Evolutionary conservation across 2,797 vertebrate species (phyloP), one percentile per base, ranked within the genome.

Genomic region (Tolypeutes matacus): DNA sequence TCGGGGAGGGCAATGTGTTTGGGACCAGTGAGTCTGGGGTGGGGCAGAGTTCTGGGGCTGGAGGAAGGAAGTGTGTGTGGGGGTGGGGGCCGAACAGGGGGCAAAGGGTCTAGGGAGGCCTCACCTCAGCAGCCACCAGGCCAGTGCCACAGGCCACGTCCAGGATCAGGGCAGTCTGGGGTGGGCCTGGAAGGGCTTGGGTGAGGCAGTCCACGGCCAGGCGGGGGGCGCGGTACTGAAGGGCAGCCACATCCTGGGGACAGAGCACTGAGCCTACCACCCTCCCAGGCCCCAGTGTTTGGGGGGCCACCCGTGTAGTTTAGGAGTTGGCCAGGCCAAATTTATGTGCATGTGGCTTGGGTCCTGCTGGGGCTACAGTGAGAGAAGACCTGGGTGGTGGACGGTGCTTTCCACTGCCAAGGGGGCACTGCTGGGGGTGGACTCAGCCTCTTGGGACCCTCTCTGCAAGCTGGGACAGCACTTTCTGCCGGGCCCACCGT

Each of bases 141-240:
- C 99, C 99, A 4, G 99, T 99, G n/a, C 99, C 99, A 97, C 99
- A 99, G 29, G 99, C 99, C 93, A 99, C 98, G 49, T 99, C 99
- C 94, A 99, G 97, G 89, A 99, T 98, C 51, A 98, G 49, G 5
- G 98, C 98, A 10, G 84, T 91, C 1, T 97, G 98, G 20, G 97
- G 97, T 1, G 98, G 97, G 7, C 96, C 96, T 0, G 76, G 95
- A 94, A 98, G 98, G 94, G 98, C 97, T 69, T 97, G 97, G 14
- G 98, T 97, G 85, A 99, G 97, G 70, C 97, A 98, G 67, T 98
- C 96, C 69, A 99, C 98, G 25, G 99, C 99, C 23, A 99, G 97
- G 73, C 29, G 7, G 1, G 99, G 99, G 10, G 99, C 99, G 2
- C 93, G 97, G 96, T 99, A 99, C 46, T 99, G 98, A 96, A 99